These are phyloP conservation scores for Trachymyrmex cornetzi DNA, from an alignment of 1,140 invertebrate species.

Conservation along the genomic window DNA sequence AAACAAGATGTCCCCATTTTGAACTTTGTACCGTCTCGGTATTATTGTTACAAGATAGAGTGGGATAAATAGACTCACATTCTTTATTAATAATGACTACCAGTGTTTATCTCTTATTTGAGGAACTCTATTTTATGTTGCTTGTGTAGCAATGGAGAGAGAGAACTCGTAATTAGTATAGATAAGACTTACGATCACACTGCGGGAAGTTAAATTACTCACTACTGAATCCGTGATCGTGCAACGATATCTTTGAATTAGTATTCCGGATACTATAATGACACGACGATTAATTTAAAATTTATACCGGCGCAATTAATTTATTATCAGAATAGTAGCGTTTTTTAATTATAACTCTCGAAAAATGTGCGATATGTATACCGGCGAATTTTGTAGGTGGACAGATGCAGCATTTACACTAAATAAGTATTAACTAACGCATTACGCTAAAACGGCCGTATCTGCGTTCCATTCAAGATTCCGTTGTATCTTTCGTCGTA, in stretches of 20 bases:
- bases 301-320: slow-evolving; percentile 11
- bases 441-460: background rate
- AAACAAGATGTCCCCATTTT: too few species aligned
- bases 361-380: background rate
- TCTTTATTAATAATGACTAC: too few species aligned
- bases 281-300: slow-evolving; percentile 22
- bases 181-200: background rate
- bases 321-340: background rate
- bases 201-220: slow-evolving; percentile 10
- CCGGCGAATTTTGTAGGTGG: background rate
- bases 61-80: too few species aligned
- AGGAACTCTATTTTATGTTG: too few species aligned
- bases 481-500: background rate
- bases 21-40: too few species aligned
- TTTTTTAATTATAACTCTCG: background rate
- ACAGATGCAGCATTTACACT: too few species aligned
- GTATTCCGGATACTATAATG: background rate
- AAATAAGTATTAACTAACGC: background rate
- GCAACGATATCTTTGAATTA: slow-evolving; percentile 17
- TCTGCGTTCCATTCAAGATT: background rate
- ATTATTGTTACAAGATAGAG: too few species aligned
- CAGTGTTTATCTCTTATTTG: too few species aligned
- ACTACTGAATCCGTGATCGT: background rate
- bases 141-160: background rate
- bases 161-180: slow-evolving; percentile 32